Evolutionary conservation across 53 echinoderm and acorn worm genomes (phyloP), one percentile per base, ranked within the genome.

Genomic region (Henricia sp.): DNA sequence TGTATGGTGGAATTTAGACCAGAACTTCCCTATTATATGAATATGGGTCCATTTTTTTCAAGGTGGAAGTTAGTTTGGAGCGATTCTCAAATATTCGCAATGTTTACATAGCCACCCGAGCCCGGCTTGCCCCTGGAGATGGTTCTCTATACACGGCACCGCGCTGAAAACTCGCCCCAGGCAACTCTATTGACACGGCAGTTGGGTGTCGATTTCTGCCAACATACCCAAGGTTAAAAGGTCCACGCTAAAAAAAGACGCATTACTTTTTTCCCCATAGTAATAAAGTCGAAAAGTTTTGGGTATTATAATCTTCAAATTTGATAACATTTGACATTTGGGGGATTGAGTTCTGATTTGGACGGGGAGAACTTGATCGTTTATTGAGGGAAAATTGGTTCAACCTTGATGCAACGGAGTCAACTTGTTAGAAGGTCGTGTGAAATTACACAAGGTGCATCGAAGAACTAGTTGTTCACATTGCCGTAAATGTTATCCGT

Each of bases 161-260:
- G 23, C 4, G 37, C 39, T 23, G 21, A 6, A 6, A 14, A 21
- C 17, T 38, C 19, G 32, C 34, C 67, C 28, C 23, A 36, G 67
- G 67, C 67, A 38, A 20, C 37, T 14, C 37, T 67, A 40, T 67
- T 67, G 67, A 39, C 67, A 67, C 39, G 67, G 19, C 67, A 30
- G 67, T 67, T n/a, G 67, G 40, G 67, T 67, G 37, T 67, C 21
- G 37, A 67, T 67, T 67, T 37, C 40, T 37, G n/a, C 24, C 20
- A 38, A 67, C 37, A 67, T 60, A 60, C 29, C 62, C 32, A 32
- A 39, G 67, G 67, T 67, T 67, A 39, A 67, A 35, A 67, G 67
- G 37, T 67, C 67, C 25, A 67, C 9, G 30, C 23, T 5, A 9
- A 38, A 67, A n/a, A 67, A 67, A 40, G 19, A 4, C 67, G 19